A percentile compares a stretch with the other conserved stretches of the same genome.
Conservation (phyloP, 2,797 vertebrate species). For the Anguilla megastoma region DNA sequence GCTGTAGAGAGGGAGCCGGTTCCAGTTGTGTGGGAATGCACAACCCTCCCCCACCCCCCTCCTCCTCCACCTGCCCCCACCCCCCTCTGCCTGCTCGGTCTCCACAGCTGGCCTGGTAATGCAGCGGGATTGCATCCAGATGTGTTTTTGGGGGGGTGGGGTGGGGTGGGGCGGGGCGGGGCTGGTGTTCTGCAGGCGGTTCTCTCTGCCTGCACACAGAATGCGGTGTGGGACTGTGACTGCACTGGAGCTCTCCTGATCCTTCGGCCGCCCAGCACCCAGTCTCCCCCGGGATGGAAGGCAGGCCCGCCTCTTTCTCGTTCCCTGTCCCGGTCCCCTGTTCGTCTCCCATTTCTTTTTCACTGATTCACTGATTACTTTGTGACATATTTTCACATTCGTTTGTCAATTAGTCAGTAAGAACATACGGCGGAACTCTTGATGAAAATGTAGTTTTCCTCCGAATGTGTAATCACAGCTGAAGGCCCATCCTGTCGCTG, state of each 20-base stretch:
- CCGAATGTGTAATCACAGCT: background rate
- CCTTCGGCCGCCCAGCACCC: background rate
- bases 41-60: too few relatives aligned
- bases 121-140: background rate
- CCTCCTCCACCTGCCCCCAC: background rate
- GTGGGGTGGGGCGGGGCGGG: too few relatives aligned
- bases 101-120: slow-evolving; percentile 4
- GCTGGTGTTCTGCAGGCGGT: too few relatives aligned
- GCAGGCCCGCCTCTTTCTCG: background rate
- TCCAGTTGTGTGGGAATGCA: background rate
- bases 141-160: background rate
- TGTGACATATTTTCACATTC: background rate
- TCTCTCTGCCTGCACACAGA: background rate
- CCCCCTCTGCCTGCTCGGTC: background rate
- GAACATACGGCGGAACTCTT: background rate
- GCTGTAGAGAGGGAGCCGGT: background rate
- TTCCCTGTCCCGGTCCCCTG: background rate
- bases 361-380: background rate
- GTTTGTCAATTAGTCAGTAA: background rate
- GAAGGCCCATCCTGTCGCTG: background rate
- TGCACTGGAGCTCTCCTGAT: background rate
- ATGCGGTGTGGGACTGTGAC: background rate
- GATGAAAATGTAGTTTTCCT: background rate
- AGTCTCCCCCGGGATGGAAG: background rate
- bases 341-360: background rate